phyloP scores from a whole-genome alignment of 2,113 vertebrate genomes.

The Alexandromys fortis region DNA sequence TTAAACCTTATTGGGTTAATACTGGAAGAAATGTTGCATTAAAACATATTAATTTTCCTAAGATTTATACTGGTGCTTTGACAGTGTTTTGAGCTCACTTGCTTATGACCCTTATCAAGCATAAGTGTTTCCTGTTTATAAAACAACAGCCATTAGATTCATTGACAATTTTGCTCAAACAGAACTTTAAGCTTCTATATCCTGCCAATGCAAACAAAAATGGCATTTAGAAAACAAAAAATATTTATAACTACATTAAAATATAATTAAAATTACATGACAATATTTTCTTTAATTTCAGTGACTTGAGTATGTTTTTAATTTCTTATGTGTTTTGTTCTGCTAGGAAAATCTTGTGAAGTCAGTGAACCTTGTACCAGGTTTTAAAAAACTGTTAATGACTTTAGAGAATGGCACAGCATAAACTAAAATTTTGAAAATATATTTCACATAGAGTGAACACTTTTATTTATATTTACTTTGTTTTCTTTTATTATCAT shows the following conservation, averaged over 20 bases:
- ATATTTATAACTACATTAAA: neutral
- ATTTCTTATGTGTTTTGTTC: neutral
- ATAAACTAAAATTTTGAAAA: neutral
- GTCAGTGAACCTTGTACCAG: neutral
- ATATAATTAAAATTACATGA: neutral
- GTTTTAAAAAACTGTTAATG: neutral
- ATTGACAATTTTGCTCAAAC: neutral
- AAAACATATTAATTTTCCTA: neutral
- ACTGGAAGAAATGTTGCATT: neutral
- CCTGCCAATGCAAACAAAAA: neutral
- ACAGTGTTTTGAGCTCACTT: neutral
- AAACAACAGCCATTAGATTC: neutral
- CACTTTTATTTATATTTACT: neutral
- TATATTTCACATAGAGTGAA: neutral
- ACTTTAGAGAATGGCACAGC: neutral
- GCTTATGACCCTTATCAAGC: neutral
- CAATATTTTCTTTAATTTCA: neutral
- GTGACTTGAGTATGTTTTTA: neutral
- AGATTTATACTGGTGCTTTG: neutral
- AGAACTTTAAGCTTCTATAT: neutral
- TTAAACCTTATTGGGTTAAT: neutral
- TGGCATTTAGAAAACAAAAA: neutral
- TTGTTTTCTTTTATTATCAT: neutral
- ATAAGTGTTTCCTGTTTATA: neutral
- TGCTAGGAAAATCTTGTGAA: neutral